Percentiles rank a stretch among this genome's conserved stretches.
phyloP scores from a whole-genome alignment of 2,888 invertebrate species.

The Caenorhabditis angaria region DNA sequence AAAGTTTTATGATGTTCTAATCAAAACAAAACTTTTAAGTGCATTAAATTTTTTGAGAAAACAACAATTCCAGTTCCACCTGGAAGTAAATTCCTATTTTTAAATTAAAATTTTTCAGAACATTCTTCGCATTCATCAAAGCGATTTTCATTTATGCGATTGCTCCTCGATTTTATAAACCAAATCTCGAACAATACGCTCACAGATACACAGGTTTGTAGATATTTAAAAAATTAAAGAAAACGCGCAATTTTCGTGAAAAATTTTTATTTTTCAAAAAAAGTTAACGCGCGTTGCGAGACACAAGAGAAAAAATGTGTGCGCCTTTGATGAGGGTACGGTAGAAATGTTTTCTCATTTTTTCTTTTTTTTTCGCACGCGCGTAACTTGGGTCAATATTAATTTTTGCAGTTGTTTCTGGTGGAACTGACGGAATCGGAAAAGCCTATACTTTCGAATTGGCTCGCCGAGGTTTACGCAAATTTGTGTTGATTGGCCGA shows the following conservation, averaged over 20 bases:
- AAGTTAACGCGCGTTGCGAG: too few species aligned
- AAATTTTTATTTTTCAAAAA: too few species aligned
- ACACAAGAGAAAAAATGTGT: too few species aligned
- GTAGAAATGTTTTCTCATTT: not conserved
- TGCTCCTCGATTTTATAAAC: constrained; percentile 62
- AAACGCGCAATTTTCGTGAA: too few species aligned
- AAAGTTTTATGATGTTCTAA: too few species aligned
- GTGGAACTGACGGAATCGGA: constrained; percentile 70
- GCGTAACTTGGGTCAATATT: too few species aligned
- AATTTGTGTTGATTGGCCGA: constrained; percentile 68
- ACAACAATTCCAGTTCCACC: too few species aligned
- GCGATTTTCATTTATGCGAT: constrained; percentile 63
- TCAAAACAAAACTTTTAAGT: too few species aligned
- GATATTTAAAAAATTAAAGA: not conserved
- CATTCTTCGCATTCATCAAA: constrained; percentile 61
- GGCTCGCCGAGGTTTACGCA: constrained; percentile 63
- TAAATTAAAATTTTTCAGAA: constrained; percentile 48
- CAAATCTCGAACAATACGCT: constrained; percentile 55
- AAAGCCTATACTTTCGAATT: constrained; percentile 65
- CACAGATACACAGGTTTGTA: constrained; percentile 65
- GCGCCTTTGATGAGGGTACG: too few species aligned
- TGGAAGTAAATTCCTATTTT: not conserved
- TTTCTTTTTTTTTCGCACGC: constrained; percentile 12
- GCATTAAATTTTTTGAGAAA: too few species aligned
- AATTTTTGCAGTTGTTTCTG: constrained; percentile 59